A percentile compares a stretch with the other conserved stretches of the same genome.
These are phyloP conservation scores for Drymonia ruficornis DNA, from an alignment of 2,888 invertebrate species.

Conservation along the genomic window DNA sequence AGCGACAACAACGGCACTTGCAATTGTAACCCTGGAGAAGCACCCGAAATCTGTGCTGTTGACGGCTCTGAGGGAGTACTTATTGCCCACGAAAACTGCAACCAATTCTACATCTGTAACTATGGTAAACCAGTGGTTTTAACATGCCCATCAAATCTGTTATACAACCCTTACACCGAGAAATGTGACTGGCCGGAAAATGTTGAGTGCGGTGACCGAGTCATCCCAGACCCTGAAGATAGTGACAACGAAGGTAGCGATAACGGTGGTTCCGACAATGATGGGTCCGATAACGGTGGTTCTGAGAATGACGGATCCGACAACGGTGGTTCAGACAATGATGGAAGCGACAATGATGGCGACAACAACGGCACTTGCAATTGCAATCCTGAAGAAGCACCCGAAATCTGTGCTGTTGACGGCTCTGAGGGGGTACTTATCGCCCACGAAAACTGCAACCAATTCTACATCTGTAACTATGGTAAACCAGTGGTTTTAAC, in stretches of 20 bases:
- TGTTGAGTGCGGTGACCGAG: constrained; percentile 49
- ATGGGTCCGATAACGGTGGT: constrained; percentile 5
- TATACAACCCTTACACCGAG: constrained; percentile 44
- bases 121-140: constrained; percentile 41
- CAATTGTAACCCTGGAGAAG: constrained; percentile 46
- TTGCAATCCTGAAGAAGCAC: constrained; percentile 35
- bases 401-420: constrained; percentile 39
- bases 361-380: constrained; percentile 23
- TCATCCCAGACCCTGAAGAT: constrained; percentile 27
- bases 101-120: constrained; percentile 51
- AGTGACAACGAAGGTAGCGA: constrained; percentile 13
- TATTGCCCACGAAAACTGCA: constrained; percentile 53
- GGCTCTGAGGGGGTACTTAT: constrained; percentile 44
- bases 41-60: constrained; percentile 45
- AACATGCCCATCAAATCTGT: constrained; percentile 34
- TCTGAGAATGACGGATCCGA: constrained; percentile 10
- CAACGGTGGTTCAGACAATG: constrained; percentile 11
- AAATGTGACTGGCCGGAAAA: constrained; percentile 52
- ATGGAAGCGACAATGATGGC: constrained; percentile 14
- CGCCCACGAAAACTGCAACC: constrained; percentile 53
- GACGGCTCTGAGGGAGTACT: constrained; percentile 42
- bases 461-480: constrained; percentile 45
- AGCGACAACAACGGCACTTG: constrained; percentile 22
- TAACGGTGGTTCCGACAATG: constrained; percentile 8
- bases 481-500: constrained; percentile 30